phyloP scores from a whole-genome alignment of 2,888 invertebrate species.

The Bruchidius siliquastri region DNA sequence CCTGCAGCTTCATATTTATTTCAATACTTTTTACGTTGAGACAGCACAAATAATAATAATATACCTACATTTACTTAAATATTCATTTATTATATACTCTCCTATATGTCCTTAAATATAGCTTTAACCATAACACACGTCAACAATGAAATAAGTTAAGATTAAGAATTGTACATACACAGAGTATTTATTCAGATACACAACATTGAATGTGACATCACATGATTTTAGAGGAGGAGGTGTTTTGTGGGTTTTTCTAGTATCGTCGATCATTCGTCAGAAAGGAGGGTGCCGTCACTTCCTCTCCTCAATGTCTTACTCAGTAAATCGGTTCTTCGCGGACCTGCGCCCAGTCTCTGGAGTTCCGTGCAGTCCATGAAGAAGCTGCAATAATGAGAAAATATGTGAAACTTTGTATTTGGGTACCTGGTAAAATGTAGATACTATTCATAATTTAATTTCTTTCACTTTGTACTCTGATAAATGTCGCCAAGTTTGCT shows the following conservation, averaged over 20 bases:
- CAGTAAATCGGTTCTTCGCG: neutral
- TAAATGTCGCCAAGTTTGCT: no score
- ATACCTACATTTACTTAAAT: neutral
- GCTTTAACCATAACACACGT: neutral
- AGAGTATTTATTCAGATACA: neutral
- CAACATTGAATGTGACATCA: neutral
- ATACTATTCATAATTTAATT: no score
- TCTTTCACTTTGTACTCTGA: no score
- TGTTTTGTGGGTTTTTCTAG: neutral
- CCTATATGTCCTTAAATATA: neutral
- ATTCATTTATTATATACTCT: neutral
- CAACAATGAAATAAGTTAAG: neutral
- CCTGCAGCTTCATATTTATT: neutral
- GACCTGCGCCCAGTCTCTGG: neutral
- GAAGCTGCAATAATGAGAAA: neutral
- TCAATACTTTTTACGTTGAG: neutral
- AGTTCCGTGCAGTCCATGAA: neutral
- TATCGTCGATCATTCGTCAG: neutral
- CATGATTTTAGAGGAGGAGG: neutral
- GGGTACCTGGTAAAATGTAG: no score
- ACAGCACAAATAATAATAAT: neutral
- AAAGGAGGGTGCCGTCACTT: neutral
- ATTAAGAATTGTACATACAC: neutral
- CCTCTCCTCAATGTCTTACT: neutral
- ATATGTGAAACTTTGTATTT: no score